A percentile compares a stretch with the other conserved stretches of the same genome.
Conservation (phyloP, 2,113 vertebrate species). For the Cyanoliseus patagonus region DNA sequence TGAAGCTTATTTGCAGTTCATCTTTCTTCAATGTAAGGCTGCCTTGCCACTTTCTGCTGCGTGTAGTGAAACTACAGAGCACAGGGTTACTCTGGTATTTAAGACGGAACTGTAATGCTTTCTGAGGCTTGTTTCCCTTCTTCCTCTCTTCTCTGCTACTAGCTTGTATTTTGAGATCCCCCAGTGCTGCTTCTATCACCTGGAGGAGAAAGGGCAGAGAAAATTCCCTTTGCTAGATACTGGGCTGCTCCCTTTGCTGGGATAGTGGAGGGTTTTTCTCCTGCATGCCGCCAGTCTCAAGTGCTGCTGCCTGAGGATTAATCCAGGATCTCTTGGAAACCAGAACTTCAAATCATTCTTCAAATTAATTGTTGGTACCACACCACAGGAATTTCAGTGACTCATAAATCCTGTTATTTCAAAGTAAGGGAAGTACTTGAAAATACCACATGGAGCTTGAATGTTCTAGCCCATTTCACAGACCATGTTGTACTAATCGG, state of each 20-base stretch:
- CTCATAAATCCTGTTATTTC: constrained; percentile 42
- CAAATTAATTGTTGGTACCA: background rate
- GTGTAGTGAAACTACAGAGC: background rate
- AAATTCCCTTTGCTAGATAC: background rate
- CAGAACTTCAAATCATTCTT: background rate
- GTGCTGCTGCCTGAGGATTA: background rate
- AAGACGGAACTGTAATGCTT: background rate
- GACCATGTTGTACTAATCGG: background rate
- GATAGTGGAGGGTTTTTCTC: background rate
- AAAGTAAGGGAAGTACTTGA: background rate
- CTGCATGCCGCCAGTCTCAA: background rate
- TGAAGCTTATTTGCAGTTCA: background rate
- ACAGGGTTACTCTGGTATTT: background rate
- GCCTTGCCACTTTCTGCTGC: background rate
- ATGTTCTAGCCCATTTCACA: background rate
- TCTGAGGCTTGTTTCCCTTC: background rate
- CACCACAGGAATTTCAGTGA: constrained; percentile 10
- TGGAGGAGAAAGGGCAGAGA: background rate
- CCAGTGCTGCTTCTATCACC: background rate
- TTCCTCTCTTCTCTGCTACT: background rate
- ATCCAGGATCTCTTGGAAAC: background rate
- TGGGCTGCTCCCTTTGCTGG: background rate
- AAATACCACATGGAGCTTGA: background rate
- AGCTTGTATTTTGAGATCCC: background rate
- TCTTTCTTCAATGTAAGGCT: background rate